Evolutionary conservation across 2,113 vertebrate species (phyloP).

Genomic region (Sula dactylatra): DNA sequence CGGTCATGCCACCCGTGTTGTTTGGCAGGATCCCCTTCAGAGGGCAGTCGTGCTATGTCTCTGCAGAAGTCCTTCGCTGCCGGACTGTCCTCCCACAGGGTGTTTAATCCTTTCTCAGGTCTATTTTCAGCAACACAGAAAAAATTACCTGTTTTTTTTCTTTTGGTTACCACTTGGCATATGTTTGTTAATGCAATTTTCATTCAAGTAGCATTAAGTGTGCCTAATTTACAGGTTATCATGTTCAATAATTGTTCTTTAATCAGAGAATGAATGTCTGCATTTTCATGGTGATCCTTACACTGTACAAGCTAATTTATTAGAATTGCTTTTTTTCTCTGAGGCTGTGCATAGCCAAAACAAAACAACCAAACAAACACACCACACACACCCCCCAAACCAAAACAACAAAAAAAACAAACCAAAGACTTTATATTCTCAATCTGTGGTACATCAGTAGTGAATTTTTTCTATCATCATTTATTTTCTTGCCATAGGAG

Average conservation of each 20-base stretch:
- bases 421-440: neutral
- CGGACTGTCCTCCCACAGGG: neutral
- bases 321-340: neutral
- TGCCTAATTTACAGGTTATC: neutral
- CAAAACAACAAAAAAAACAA: neutral
- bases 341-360: neutral
- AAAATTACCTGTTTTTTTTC: neutral
- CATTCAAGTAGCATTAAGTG: neutral
- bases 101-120: no score
- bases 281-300: neutral
- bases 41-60: neutral
- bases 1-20: no score
- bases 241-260: neutral
- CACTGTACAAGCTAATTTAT: neutral
- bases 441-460: neutral
- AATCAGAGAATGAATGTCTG: neutral
- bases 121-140: neutral
- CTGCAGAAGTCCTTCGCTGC: neutral
- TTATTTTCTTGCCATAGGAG: neutral
- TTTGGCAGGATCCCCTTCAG: neutral
- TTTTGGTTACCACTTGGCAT: neutral
- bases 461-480: neutral
- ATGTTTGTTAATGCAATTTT: neutral
- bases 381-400: no score
- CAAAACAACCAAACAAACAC: no score